A percentile compares a stretch with the other conserved stretches of the same genome.
These are phyloP conservation scores for Anneissia japonica DNA, from an alignment of 35 echinoderm and acorn worm species.

Conservation along the genomic window DNA sequence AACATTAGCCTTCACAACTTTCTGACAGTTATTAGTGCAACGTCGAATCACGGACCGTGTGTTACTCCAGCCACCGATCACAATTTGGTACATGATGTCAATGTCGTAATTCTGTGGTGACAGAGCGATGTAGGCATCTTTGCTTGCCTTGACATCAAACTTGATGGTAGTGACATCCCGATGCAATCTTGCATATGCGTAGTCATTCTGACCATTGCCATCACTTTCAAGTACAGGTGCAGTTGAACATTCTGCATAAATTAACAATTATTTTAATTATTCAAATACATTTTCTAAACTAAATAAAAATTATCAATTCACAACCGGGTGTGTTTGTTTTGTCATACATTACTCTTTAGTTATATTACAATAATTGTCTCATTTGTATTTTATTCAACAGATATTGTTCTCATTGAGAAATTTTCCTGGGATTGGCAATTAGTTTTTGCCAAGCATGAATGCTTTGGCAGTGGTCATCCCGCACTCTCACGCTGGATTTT, in stretches of 20 bases:
- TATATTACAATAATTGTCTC: neutral
- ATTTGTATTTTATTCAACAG: too few relatives aligned
- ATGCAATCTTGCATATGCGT: neutral
- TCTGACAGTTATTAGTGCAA: constrained; percentile 5
- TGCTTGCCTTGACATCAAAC: constrained; percentile 20
- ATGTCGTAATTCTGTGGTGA: neutral
- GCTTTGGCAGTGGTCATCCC: too few relatives aligned
- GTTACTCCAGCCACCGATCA: constrained; percentile 26
- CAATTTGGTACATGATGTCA: constrained; percentile 11
- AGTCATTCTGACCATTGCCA: neutral
- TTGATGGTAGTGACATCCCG: neutral
- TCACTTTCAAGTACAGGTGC: neutral
- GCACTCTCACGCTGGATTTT: too few relatives aligned
- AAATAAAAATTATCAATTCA: too few relatives aligned
- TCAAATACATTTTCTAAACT: too few relatives aligned
- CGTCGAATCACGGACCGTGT: neutral
- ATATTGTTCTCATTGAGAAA: too few relatives aligned
- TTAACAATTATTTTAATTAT: too few relatives aligned
- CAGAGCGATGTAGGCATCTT: constrained; percentile 10
- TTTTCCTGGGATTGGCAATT: too few relatives aligned
- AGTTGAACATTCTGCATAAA: neutral
- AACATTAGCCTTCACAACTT: neutral
- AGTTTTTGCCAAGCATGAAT: too few relatives aligned
- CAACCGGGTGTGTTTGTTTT: too few relatives aligned
- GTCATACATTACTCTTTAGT: too few relatives aligned